phyloP scores from a whole-genome alignment of 2,113 vertebrate genomes.

The Pelvicachromis taeniatus region DNA sequence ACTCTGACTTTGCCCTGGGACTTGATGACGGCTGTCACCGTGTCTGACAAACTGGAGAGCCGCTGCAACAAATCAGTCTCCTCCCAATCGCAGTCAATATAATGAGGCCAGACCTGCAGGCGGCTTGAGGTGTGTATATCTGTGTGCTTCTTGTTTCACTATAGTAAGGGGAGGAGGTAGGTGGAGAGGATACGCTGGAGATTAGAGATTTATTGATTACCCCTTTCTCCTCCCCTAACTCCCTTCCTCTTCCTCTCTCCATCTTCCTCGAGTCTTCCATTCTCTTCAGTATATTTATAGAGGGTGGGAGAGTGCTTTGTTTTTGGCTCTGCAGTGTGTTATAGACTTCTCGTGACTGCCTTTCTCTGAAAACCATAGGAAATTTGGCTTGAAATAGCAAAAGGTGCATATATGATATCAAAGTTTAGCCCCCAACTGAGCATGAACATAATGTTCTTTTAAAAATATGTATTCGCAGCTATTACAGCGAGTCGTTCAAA shows the following conservation, averaged over 20 bases:
- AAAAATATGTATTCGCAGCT: background rate
- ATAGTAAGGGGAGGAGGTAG: constrained; percentile 7
- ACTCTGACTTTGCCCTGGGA: constrained; percentile 38
- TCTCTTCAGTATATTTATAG: constrained; percentile 61
- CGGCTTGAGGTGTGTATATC: constrained; percentile 6
- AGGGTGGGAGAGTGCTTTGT: constrained; percentile 12
- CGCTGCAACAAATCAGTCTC: constrained; percentile 60
- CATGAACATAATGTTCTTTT: background rate
- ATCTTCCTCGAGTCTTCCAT: constrained; percentile 21
- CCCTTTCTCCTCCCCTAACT: constrained; percentile 11
- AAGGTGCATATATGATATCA: background rate
- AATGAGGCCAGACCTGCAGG: constrained; percentile 62
- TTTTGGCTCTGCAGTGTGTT: constrained; percentile 36
- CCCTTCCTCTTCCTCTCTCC: background rate
- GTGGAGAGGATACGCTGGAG: constrained; percentile 50
- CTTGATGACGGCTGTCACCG: constrained; percentile 50
- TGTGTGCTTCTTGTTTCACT: constrained; percentile 19
- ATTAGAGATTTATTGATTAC: constrained; percentile 71
- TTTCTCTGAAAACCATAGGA: background rate
- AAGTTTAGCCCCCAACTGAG: background rate
- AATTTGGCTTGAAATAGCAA: background rate
- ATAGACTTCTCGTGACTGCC: background rate
- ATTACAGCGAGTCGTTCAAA: background rate
- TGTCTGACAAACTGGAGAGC: constrained; percentile 48
- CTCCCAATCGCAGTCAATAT: constrained; percentile 51